Conservation (phyloP, 1,140 invertebrate species). For the Dendrolimus kikuchii region DNA sequence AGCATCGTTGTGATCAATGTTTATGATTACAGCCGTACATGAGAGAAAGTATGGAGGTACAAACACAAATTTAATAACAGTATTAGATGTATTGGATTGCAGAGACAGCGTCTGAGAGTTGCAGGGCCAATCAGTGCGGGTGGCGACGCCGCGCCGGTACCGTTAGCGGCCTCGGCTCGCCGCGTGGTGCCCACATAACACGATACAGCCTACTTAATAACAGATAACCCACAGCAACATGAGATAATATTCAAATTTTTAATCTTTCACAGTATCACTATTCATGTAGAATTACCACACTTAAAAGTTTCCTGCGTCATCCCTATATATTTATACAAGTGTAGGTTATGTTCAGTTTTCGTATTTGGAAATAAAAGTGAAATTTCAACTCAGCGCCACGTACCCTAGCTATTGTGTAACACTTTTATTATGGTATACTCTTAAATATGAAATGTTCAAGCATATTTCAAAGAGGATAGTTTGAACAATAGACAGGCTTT, state of each 20-base stretch:
- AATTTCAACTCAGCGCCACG: too few relatives aligned
- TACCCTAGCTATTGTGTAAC: too few relatives aligned
- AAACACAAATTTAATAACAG: slow-evolving; percentile 64
- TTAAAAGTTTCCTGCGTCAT: too few relatives aligned
- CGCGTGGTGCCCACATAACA: slow-evolving; percentile 32
- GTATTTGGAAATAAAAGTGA: too few relatives aligned
- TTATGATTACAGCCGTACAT: slow-evolving; percentile 41
- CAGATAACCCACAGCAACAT: slow-evolving; percentile 42
- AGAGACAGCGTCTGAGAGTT: slow-evolving; percentile 44
- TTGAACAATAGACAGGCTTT: too few relatives aligned
- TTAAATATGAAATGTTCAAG: too few relatives aligned
- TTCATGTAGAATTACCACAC: too few relatives aligned
- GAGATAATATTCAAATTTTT: slow-evolving; percentile 24
- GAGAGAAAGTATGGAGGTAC: slow-evolving; percentile 56
- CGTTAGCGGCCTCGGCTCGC: slow-evolving; percentile 41
- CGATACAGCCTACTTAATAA: slow-evolving; percentile 36
- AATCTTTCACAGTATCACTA: too few relatives aligned
- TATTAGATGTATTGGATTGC: slow-evolving; percentile 60
- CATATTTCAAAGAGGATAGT: too few relatives aligned
- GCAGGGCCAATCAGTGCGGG: slow-evolving; percentile 42
- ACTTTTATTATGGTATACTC: too few relatives aligned
- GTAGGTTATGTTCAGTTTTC: too few relatives aligned
- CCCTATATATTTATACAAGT: too few relatives aligned
- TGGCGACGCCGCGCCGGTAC: slow-evolving; percentile 41
- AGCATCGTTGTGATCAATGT: slow-evolving; percentile 43